Base-by-base conservation (phyloP, 2,113 vertebrate genomes). In the Tamias sibiricus region DNA sequence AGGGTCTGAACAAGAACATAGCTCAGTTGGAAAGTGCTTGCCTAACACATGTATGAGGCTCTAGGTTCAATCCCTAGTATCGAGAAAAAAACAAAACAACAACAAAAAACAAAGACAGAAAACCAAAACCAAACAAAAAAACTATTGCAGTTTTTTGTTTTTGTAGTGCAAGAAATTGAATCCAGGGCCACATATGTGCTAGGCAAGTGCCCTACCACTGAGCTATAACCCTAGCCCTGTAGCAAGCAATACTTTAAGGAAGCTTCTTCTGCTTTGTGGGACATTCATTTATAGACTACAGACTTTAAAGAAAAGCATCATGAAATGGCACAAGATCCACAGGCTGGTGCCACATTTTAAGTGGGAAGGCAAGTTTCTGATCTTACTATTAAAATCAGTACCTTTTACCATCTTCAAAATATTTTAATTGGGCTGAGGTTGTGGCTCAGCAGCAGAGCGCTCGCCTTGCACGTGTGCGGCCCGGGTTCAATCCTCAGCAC, bases 401-500 rank as follows among this genome's bases (percentile, higher is more conserved):
- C 30, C 42, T 71, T 77, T 82, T 7, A 69, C 28, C 26, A 40
- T 84, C 79, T 93, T 91, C n/a, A 81, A 88, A 96, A 47, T 76
- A 54, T 40, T 13, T 68, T 74, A 49, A 49, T 49, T 49, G 57
- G n/a, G n/a, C n/a, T n/a, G n/a, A n/a, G n/a, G n/a, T n/a, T n/a
- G n/a, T n/a, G n/a, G n/a, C n/a, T n/a, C n/a, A n/a, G n/a, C n/a
- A n/a, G n/a, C n/a, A n/a, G n/a, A n/a, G n/a, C n/a, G n/a, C n/a
- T n/a, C n/a, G n/a, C n/a, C n/a, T n/a, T n/a, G n/a, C n/a, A n/a
- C n/a, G n/a, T n/a, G n/a, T n/a, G n/a, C n/a, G n/a, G n/a, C n/a
- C n/a, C n/a, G n/a, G n/a, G n/a, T n/a, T n/a, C n/a, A n/a, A n/a
- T n/a, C n/a, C n/a, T n/a, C n/a, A n/a, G n/a, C n/a, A n/a, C n/a